These are phyloP conservation scores for Lophotriccus pileatus DNA, from an alignment of 2,797 vertebrate genomes.

Conservation along the genomic window DNA sequence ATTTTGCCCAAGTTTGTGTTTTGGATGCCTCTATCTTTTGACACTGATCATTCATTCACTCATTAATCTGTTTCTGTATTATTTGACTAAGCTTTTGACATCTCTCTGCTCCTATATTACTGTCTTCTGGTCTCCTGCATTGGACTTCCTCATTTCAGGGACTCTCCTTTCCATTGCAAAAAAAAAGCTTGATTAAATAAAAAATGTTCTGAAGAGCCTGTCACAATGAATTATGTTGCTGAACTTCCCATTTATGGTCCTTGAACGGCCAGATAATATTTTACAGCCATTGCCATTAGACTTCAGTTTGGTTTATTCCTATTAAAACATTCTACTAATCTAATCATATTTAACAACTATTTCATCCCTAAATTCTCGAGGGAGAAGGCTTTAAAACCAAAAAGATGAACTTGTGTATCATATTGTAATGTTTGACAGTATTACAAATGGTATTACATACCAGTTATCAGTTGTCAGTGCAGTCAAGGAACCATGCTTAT, in stretches of 20 bases:
- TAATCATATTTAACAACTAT: neutral
- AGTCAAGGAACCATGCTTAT: conserved; percentile 27
- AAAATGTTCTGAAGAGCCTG: neutral
- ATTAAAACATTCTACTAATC: neutral
- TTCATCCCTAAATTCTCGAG: neutral
- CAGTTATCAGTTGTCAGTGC: conserved; percentile 23
- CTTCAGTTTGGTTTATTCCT: neutral
- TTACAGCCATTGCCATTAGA: neutral
- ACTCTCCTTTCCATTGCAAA: neutral
- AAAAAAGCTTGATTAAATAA: neutral
- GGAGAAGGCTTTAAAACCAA: neutral
- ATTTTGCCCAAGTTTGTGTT: neutral
- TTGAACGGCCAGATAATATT: neutral
- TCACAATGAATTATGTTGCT: neutral
- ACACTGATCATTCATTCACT: neutral
- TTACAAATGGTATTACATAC: neutral
- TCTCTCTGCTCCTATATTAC: neutral
- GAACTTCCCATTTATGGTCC: neutral
- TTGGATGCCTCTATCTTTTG: neutral
- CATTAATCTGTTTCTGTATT: neutral
- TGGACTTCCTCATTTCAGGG: neutral
- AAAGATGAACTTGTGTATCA: neutral
- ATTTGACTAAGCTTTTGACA: neutral
- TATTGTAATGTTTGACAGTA: neutral
- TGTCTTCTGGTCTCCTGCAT: neutral